Base-by-base conservation (phyloP, 2,113 vertebrate genomes). In the Cairina moschata region DNA sequence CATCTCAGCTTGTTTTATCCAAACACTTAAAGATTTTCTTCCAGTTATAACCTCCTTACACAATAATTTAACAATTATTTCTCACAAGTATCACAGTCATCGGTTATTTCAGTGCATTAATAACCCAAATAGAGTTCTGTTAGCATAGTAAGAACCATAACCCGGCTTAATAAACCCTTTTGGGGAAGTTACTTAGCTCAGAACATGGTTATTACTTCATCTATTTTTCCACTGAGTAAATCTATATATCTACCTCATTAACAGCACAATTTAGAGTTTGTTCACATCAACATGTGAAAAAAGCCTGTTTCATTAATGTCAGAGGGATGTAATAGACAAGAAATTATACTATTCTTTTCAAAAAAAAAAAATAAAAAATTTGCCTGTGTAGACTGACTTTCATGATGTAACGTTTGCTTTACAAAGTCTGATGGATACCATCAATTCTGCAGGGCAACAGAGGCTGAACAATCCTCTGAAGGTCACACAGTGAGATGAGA, bases 41-140 rank as follows among this genome's bases (percentile, higher is more conserved):
- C 56, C 13, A 58, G 44, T 84, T 94, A 68, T 78, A 67, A 78
- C 48, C 25, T 42, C 18, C 28, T 92, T 88, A 81, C 28, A 69
- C 14, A 88, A 91, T 68, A 86, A 65, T 91, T 91, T 68, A 65
- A 60, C 34, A 59, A 91, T 81, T 74, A 86, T 88, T 92, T 91
- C 74, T 92, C 52, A 65, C 42, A 54, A 78, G 60, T 77, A 86
- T 80, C 59, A 20, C 56, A 86, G 72, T 78, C 56, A 60, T 82
- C 73, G 66, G 11, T 81, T 86, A 81, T 78, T 93, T 96, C 56
- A 56, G 32, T 60, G 32, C 5, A 81, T 82, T 94, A 86, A 93
- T 79, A 94, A 88, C 28, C 48, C 54, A 44, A 95, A 81, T 31
- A 52, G 55, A 71, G 22, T 34, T 90, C 75, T 95, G 56, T 94